Percentiles rank a stretch among this genome's conserved stretches.
phyloP scores from a whole-genome alignment of 2,797 vertebrate species.

The Darevskia nairensis region DNA sequence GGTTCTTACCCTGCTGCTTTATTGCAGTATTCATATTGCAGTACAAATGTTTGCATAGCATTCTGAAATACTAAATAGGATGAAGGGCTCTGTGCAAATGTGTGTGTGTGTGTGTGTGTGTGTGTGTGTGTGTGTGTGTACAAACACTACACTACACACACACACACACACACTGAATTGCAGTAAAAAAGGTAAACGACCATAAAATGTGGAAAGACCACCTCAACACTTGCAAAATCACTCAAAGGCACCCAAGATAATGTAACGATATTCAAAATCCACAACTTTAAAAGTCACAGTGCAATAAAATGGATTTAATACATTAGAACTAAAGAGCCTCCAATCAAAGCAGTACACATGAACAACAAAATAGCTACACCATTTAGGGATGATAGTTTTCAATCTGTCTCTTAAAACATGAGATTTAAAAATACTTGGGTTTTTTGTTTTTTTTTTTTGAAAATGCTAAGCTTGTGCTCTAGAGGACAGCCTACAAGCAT shows the following conservation, averaged over 20 bases:
- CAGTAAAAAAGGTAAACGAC: not conserved
- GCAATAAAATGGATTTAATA: not conserved
- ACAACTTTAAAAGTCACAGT: not conserved
- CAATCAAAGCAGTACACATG: not conserved
- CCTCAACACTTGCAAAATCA: not conserved
- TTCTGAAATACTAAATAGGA: too few relatives aligned
- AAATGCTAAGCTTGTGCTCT: not conserved
- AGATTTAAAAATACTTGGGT: not conserved
- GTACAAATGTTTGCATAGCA: too few relatives aligned
- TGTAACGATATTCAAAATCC: not conserved
- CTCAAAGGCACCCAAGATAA: not conserved
- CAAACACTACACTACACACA: too few relatives aligned
- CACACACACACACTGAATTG: not conserved
- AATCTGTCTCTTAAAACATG: not conserved
- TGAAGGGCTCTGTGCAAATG: too few relatives aligned
- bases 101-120: too few relatives aligned
- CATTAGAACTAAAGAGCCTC: not conserved
- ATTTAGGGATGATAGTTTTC: not conserved
- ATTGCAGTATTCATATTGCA: too few relatives aligned
- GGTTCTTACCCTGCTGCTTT: too few relatives aligned
- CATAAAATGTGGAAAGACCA: not conserved
- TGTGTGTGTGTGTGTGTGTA: too few relatives aligned
- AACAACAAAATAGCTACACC: conserved; percentile 4
- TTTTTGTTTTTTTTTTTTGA: not conserved
- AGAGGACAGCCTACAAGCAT: not conserved